phyloP scores from a whole-genome alignment of 2,888 invertebrate species.

The Erpobdella octoculata region DNA sequence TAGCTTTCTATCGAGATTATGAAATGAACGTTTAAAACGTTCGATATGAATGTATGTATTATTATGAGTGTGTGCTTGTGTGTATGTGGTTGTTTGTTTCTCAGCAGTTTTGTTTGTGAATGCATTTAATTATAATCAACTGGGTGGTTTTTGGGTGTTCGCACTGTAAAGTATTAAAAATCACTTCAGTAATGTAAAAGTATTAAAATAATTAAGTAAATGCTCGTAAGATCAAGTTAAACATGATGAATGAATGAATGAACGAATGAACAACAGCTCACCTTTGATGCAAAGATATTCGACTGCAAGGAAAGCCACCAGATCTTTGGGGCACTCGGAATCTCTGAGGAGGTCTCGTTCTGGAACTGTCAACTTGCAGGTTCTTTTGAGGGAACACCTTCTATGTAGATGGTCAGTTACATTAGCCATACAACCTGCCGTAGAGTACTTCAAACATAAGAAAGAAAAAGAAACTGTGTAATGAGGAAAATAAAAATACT shows the following conservation, averaged over 20 bases:
- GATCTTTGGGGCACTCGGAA: slow-evolving; percentile 13
- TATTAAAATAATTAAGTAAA: background rate
- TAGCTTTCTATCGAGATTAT: background rate
- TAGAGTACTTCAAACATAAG: too few relatives aligned
- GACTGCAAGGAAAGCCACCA: slow-evolving; percentile 8
- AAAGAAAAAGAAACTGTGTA: too few relatives aligned
- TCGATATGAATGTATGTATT: background rate
- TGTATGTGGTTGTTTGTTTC: background rate
- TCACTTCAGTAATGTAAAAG: too few relatives aligned
- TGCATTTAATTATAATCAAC: background rate
- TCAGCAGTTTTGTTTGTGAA: background rate
- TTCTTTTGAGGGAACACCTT: slow-evolving; percentile 7
- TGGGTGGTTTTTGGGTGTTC: too few relatives aligned
- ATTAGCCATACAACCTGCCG: background rate
- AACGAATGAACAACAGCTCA: background rate
- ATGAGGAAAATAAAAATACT: too few relatives aligned
- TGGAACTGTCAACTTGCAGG: background rate
- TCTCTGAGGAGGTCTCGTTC: background rate
- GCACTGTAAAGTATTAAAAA: too few relatives aligned
- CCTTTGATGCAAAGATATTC: slow-evolving; percentile 7
- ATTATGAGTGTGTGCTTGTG: background rate
- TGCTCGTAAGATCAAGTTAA: background rate
- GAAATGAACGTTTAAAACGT: background rate
- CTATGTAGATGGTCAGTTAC: background rate
- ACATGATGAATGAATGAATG: background rate